Conservation (phyloP, 2,888 invertebrate species). For the Drosophila ustulata region DNA sequence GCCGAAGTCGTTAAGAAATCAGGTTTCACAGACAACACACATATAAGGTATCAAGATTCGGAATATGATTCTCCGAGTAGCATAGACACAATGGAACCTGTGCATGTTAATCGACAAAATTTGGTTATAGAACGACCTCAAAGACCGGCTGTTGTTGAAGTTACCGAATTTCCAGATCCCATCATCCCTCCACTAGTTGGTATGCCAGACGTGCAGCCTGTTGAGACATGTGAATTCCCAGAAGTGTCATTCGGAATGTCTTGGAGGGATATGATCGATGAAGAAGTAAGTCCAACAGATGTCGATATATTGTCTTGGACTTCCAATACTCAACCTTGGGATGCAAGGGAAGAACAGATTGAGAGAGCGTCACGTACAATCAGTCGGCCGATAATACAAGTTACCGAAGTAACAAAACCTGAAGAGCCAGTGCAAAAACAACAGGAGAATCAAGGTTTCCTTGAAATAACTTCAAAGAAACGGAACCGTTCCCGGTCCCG, state of each 20-base stretch:
- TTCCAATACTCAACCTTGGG: constrained; percentile 55
- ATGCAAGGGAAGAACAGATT: constrained; percentile 5
- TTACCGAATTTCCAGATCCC: constrained; percentile 63
- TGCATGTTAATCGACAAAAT: not conserved
- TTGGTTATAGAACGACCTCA: constrained; percentile 19
- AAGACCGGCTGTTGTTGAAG: constrained; percentile 3
- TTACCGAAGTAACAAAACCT: constrained; percentile 60
- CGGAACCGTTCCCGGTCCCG: constrained; percentile 86
- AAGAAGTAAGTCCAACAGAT: constrained; percentile 65
- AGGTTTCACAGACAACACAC: constrained; percentile 67
- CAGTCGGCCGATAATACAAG: constrained; percentile 72
- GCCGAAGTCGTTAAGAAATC: constrained; percentile 83
- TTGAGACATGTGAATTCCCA: constrained; percentile 23
- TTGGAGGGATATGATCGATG: constrained; percentile 79
- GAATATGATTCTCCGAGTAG: constrained; percentile 25
- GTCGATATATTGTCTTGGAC: constrained; percentile 67
- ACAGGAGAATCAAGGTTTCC: constrained; percentile 85
- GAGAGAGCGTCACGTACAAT: constrained; percentile 68
- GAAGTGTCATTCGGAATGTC: constrained; percentile 43
- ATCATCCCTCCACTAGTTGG: constrained; percentile 34
- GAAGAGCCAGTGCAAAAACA: constrained; percentile 26
- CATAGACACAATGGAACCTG: constrained; percentile 6
- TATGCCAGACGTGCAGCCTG: not conserved
- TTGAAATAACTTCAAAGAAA: constrained; percentile 86
- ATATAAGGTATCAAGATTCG: constrained; percentile 63